phyloP scores from a whole-genome alignment of 2,113 vertebrate species.

The Plecturocebus donacophilus region DNA sequence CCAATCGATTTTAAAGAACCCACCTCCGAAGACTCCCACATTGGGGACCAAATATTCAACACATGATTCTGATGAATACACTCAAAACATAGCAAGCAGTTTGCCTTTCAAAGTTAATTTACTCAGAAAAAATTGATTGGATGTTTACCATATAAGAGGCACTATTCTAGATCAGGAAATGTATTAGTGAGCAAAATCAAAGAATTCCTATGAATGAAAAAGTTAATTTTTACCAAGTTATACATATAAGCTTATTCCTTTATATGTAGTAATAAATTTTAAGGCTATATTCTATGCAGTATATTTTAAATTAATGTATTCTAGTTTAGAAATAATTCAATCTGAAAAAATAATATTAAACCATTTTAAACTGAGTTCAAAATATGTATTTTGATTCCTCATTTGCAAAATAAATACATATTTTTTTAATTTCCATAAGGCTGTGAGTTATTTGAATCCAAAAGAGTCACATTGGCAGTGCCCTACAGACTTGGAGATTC shows the following conservation, averaged over 20 bases:
- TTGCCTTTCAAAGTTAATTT: not conserved
- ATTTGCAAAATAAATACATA: conserved; percentile 70
- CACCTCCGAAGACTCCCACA: not conserved
- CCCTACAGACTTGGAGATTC: conserved; percentile 68
- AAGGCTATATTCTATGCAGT: not conserved
- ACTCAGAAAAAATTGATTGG: conserved; percentile 19
- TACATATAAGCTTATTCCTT: not conserved
- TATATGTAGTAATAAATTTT: not conserved
- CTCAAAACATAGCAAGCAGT: not conserved
- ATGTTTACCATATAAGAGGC: not conserved
- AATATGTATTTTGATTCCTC: conserved; percentile 62
- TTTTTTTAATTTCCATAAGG: conserved; percentile 70
- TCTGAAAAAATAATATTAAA: conserved; percentile 60
- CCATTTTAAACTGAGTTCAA: conserved; percentile 59
- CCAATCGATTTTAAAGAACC: not conserved
- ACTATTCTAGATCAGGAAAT: not conserved
- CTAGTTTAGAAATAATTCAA: conserved; percentile 40
- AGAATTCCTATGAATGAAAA: not conserved
- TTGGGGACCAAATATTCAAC: not conserved
- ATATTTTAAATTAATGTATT: conserved; percentile 60
- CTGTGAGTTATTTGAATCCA: conserved; percentile 69
- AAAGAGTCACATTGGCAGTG: conserved; percentile 73
- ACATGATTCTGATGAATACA: not conserved
- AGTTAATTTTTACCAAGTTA: not conserved
- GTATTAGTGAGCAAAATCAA: not conserved